These are phyloP conservation scores for Ctenomys sociabilis DNA, from an alignment of 2,113 vertebrate genomes.

Conservation along the genomic window DNA sequence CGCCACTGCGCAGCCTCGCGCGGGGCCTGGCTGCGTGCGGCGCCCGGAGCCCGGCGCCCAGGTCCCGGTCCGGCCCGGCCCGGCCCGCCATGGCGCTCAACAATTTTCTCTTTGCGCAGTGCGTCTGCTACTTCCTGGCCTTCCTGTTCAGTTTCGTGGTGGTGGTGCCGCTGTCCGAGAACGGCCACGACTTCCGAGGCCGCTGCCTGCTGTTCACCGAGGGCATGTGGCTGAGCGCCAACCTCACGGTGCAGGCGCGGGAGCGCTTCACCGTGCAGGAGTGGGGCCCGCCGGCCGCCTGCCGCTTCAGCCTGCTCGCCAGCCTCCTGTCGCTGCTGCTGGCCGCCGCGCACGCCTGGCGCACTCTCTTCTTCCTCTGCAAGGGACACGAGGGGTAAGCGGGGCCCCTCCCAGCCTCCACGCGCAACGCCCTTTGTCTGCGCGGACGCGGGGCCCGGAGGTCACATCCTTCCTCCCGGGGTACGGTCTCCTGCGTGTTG, in stretches of 20 bases:
- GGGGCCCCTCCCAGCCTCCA: neutral
- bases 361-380: constrained; percentile 95
- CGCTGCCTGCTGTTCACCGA: constrained; percentile 96
- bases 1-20: constrained; percentile 73
- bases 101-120: constrained; percentile 93
- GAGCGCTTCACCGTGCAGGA: constrained; percentile 97
- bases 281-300: constrained; percentile 95
- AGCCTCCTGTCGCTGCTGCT: constrained; percentile 94
- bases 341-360: constrained; percentile 96
- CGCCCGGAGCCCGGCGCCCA: constrained; percentile 70
- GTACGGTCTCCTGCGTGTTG: accelerated
- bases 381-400: constrained; percentile 99
- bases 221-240: constrained; percentile 98
- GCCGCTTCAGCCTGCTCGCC: constrained; percentile 96
- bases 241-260: constrained; percentile 93
- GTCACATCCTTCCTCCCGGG: accelerated
- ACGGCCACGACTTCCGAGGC: constrained; percentile 94
- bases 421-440: neutral
- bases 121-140: constrained; percentile 93
- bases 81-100: constrained; percentile 90
- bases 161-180: constrained; percentile 95
- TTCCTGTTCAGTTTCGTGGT: constrained; percentile 95
- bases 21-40: constrained; percentile 42
- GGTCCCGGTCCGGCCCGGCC: neutral
- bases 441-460: neutral